Base-by-base conservation (phyloP, 2,888 invertebrate species). In the Protonemura montana region DNA sequence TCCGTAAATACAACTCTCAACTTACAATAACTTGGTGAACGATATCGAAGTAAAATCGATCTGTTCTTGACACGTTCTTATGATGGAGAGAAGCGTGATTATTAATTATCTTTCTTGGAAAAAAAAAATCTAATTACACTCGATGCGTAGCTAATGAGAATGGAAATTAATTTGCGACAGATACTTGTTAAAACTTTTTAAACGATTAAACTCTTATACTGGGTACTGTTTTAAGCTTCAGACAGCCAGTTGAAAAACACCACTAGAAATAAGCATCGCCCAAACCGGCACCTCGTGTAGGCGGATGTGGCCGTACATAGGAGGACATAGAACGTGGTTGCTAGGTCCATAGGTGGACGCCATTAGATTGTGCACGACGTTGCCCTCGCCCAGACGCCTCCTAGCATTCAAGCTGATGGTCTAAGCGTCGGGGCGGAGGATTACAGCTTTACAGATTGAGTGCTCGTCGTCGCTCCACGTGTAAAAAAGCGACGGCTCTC, bases 381-480 rank as follows among this genome's bases (percentile, higher is more conserved):
- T 35, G 35, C 35, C 59, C 59, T 3, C 59, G 59, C 21, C 59
- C 59, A 3, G 59, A 10, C 21, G 59, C 59, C 59, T 2, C 3
- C 16, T 16, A 59, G 59, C 59, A 59, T 59, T 59, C 59, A 59
- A 28, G 28, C 78, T 78, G 78, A 27, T 25, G 78, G 78, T 27
- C 28, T 21, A 78, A 78, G 78, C 13, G 28, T 28, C 10, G 10
- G 78, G 78, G 78, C 10, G 78, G 28, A n/a, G 78, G 78, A 78
- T 78, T 78, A 78, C 16, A 78, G 59, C 78, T 5, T 28, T 28
- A 78, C 27, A 78, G 78, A 78, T 78, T 78, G 78, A 78, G 78
- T 78, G 78, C 25, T 78, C 26, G 78, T 25, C 78, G 78, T 0
- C 78, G 28, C 78, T 78, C 78, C 78, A 27, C 16, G 59, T 10